Evolutionary conservation across 2,113 vertebrate genomes (phyloP).

Genomic region (Ammospiza caudacuta): DNA sequence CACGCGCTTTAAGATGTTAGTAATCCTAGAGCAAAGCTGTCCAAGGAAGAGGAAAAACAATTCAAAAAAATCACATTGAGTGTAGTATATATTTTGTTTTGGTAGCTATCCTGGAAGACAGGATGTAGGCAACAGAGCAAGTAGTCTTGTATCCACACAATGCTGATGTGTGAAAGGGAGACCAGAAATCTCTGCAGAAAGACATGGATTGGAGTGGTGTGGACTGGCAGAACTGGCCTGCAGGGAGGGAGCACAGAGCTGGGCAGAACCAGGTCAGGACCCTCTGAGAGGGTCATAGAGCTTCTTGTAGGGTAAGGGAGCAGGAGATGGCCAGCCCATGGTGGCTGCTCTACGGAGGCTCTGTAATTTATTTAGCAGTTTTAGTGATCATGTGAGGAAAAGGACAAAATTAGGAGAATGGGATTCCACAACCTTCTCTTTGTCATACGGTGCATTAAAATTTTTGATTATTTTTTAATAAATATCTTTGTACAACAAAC

Average conservation of each 20-base stretch:
- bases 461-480: neutral
- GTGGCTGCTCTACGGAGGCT: neutral
- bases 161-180: neutral
- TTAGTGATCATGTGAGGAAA: neutral
- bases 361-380: neutral
- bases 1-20: neutral
- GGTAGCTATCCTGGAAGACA: neutral
- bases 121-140: neutral
- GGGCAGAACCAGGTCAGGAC: neutral
- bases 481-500: neutral
- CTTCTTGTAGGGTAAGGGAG: neutral
- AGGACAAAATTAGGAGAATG: neutral
- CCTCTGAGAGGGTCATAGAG: rapidly evolving
- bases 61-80: neutral
- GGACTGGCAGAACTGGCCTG: neutral
- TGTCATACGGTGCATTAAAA: neutral
- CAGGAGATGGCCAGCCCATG: neutral
- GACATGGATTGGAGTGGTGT: neutral
- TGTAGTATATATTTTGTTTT: neutral
- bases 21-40: neutral
- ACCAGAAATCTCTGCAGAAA: neutral
- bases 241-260: neutral
- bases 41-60: neutral
- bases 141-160: rapidly evolving
- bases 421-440: neutral